Evolutionary conservation across 2,797 vertebrate species (phyloP).

Genomic region (Lepilemur septentrionalis): DNA sequence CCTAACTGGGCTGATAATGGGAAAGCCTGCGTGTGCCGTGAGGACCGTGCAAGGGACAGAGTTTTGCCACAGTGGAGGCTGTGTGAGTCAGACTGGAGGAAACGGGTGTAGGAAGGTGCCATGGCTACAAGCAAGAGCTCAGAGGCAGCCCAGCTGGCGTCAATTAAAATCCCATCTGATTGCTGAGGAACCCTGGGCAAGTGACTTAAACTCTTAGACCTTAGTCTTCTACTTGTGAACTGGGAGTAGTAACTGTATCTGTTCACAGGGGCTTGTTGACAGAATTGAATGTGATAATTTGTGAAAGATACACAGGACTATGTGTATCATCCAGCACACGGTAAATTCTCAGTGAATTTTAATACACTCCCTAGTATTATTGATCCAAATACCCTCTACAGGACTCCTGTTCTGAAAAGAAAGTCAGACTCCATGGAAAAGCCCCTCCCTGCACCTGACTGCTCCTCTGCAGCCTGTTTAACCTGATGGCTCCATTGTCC

Average conservation of each 20-base stretch:
- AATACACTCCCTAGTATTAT: not conserved
- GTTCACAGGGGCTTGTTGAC: no score
- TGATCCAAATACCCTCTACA: no score
- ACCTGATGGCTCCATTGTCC: not conserved
- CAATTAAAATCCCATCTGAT: not conserved
- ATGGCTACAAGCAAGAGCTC: no score
- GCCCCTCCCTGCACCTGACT: not conserved
- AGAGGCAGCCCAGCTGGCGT: not conserved
- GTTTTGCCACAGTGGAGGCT: not conserved
- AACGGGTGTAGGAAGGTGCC: not conserved
- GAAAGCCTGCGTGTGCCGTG: not conserved
- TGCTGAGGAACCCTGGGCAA: not conserved
- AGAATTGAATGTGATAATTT: not conserved
- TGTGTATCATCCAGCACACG: no score
- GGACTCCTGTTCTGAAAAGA: not conserved
- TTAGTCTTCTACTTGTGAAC: not conserved
- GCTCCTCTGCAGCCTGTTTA: not conserved
- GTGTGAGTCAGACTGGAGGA: not conserved
- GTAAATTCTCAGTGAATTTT: not conserved
- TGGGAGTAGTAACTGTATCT: not conserved
- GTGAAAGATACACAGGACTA: not conserved
- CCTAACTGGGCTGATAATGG: not conserved
- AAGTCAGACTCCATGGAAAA: not conserved
- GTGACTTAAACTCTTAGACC: not conserved
- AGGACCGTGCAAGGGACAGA: fast-evolving